phyloP scores from a whole-genome alignment of 2,113 vertebrate genomes.

The Amblyopsis rosae region DNA sequence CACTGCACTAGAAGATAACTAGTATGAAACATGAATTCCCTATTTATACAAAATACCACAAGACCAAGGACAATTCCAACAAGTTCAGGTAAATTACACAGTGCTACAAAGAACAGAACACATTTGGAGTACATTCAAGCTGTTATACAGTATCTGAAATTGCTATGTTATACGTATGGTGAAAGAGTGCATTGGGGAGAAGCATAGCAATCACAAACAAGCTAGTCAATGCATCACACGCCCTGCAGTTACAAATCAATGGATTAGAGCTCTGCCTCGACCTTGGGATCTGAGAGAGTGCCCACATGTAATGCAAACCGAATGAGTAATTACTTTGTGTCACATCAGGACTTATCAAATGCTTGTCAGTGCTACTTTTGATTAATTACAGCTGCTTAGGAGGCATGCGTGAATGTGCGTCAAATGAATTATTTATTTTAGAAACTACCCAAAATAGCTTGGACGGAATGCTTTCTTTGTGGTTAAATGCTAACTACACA shows the following conservation, averaged over 20 bases:
- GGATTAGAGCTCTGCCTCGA: constrained; percentile 33
- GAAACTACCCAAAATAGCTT: constrained; percentile 30
- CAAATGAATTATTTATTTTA: constrained; percentile 48
- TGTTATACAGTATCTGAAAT: background rate
- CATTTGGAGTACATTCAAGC: too few species aligned
- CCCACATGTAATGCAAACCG: constrained; percentile 29
- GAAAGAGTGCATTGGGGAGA: background rate
- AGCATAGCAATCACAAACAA: constrained; percentile 6
- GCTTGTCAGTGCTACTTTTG: constrained; percentile 49
- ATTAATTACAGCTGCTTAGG: constrained; percentile 52
- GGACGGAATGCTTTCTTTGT: constrained; percentile 29
- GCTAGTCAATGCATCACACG: constrained; percentile 34
- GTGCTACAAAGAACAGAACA: background rate
- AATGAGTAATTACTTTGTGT: constrained; percentile 59
- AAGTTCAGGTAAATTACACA: background rate
- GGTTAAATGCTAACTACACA: constrained; percentile 9
- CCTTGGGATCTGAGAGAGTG: constrained; percentile 49
- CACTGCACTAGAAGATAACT: background rate
- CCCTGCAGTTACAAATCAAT: constrained; percentile 37
- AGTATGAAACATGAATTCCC: background rate
- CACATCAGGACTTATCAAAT: constrained; percentile 46
- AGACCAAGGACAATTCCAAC: background rate
- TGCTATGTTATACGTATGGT: background rate
- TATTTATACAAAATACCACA: background rate
- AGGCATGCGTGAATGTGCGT: background rate